Evolutionary conservation across 2,888 invertebrate genomes (phyloP).

Genomic region (Isoperla grammatica): DNA sequence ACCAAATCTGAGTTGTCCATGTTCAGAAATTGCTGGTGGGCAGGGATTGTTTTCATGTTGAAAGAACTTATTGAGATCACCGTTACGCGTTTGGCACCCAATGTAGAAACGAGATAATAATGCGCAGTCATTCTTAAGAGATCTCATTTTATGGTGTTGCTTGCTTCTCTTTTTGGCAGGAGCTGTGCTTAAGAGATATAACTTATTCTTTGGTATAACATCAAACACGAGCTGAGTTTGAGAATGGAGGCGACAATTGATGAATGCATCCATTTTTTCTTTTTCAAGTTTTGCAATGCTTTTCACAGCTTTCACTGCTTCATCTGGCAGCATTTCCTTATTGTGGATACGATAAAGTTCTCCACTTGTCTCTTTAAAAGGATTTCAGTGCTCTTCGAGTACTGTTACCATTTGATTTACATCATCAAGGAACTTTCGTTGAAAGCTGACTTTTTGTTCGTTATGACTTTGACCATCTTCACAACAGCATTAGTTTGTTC

Average conservation of each 20-base stretch:
- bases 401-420: conserved; percentile 18
- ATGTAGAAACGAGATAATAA: conserved; percentile 18
- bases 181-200: background rate
- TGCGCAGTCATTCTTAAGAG: conserved; percentile 8
- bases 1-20: conserved; percentile 15
- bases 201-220: conserved; percentile 1
- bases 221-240: background rate
- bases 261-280: conserved; percentile 15
- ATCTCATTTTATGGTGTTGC: conserved; percentile 19
- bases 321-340: conserved; percentile 16
- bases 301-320: conserved; percentile 5
- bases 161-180: background rate
- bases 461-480: conserved; percentile 6
- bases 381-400: conserved; percentile 22
- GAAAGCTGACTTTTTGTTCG: conserved; percentile 21
- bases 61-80: conserved; percentile 14
- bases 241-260: background rate
- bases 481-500: conserved; percentile 11
- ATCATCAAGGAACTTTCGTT: conserved; percentile 20
- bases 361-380: conserved; percentile 17
- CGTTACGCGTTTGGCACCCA: conserved; percentile 19
- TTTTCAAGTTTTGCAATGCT: conserved; percentile 15
- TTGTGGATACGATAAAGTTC: conserved; percentile 21
- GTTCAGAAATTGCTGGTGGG: conserved; percentile 15
- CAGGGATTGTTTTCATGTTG: conserved; percentile 14